phyloP scores from a whole-genome alignment of 2,797 vertebrate genomes.

The Oophaga sylvatica region DNA sequence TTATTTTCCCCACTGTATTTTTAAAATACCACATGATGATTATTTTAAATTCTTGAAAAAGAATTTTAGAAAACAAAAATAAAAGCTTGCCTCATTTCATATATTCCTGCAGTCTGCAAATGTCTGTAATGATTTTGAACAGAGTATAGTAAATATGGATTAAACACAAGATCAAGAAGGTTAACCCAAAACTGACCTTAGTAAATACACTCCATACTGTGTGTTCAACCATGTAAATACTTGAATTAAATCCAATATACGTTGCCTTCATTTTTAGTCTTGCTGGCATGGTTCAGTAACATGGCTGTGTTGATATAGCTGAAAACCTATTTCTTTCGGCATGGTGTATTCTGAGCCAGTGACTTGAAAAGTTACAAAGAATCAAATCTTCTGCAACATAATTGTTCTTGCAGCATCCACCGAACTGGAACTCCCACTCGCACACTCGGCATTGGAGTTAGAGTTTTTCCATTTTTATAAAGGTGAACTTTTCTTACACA shows the following conservation, averaged over 20 bases:
- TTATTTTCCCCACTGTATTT: neutral
- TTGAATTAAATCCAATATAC: slow-evolving; percentile 56
- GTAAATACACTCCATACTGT: slow-evolving; percentile 36
- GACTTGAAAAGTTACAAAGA: slow-evolving; percentile 57
- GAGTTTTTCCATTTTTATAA: slow-evolving; percentile 24
- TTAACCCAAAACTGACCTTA: slow-evolving; percentile 38
- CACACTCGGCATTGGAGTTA: slow-evolving; percentile 3
- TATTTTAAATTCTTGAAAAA: neutral
- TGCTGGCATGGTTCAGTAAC: slow-evolving; percentile 48
- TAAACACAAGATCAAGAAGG: slow-evolving; percentile 20
- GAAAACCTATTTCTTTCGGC: slow-evolving; percentile 56
- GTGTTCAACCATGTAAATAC: slow-evolving; percentile 52
- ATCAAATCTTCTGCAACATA: slow-evolving; percentile 56
- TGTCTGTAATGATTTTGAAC: slow-evolving; percentile 10
- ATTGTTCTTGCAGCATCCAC: slow-evolving; percentile 56
- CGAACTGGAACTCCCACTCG: slow-evolving; percentile 48
- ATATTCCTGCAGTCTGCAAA: neutral
- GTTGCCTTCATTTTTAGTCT: slow-evolving; percentile 49
- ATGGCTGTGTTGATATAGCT: slow-evolving; percentile 49
- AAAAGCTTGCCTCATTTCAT: neutral
- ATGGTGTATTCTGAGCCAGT: slow-evolving; percentile 57
- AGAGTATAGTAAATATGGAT: slow-evolving; percentile 8
- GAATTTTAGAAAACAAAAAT: neutral
- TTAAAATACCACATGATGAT: neutral
- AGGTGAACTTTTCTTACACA: slow-evolving; percentile 36